Conservation (phyloP, 2,888 invertebrate species). For the Mesorhabditis sp. region DNA sequence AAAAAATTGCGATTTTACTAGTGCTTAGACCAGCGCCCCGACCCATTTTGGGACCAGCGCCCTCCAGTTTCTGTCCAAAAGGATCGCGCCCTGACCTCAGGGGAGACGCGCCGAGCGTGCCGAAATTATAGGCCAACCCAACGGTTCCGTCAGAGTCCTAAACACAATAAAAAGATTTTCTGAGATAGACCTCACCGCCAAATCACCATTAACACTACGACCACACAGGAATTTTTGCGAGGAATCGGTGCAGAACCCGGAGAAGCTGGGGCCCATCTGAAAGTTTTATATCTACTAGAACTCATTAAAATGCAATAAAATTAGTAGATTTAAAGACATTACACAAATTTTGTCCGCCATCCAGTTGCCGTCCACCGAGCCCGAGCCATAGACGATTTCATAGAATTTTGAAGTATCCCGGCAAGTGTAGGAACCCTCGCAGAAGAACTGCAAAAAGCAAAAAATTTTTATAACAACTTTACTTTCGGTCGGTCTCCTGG, state of each 20-base stretch:
- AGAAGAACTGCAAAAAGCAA: not conserved
- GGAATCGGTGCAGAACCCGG: not conserved
- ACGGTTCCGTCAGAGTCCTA: not conserved
- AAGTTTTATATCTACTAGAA: not conserved
- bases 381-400: not conserved
- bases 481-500: no score
- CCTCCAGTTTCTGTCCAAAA: no score
- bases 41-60: no score
- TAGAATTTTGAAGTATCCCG: not conserved
- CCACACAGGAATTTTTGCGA: not conserved
- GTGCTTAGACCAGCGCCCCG: no score
- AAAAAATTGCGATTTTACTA: no score
- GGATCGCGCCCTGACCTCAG: not conserved
- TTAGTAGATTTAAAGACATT: not conserved
- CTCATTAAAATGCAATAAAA: no score
- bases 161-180: not conserved
- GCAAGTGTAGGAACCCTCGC: not conserved
- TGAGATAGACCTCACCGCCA: not conserved
- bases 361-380: conserved; percentile 1
- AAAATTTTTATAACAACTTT: no score
- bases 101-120: not conserved
- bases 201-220: not conserved
- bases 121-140: conserved; percentile 1
- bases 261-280: not conserved
- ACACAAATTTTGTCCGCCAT: conserved; percentile 1